These are phyloP conservation scores for Sialis lutaria DNA, from an alignment of 2,888 invertebrate genomes.

Conservation along the genomic window DNA sequence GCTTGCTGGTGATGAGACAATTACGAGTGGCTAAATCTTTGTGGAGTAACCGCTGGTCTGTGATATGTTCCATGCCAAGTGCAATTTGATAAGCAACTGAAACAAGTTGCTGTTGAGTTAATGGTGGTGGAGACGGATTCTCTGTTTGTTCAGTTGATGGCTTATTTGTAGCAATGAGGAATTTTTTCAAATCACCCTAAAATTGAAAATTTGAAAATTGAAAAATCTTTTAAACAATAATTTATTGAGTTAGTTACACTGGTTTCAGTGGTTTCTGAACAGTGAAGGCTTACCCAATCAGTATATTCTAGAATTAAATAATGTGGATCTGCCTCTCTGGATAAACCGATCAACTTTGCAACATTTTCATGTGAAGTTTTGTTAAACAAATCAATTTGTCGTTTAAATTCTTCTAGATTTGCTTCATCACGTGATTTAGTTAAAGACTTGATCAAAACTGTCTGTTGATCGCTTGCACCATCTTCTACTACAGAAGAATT, in stretches of 20 bases:
- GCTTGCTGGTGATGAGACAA: slow-evolving; percentile 67
- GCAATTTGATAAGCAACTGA: slow-evolving; percentile 61
- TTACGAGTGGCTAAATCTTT: slow-evolving; percentile 85
- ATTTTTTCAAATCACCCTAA: slow-evolving; percentile 85
- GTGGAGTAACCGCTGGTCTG: slow-evolving; percentile 64
- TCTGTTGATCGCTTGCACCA: slow-evolving; percentile 23
- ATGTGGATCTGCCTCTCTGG: slow-evolving; percentile 70
- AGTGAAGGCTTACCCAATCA: slow-evolving; percentile 57
- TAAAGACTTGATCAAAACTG: slow-evolving; percentile 60
- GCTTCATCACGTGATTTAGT: slow-evolving; percentile 62
- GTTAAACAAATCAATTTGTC: slow-evolving; percentile 74
- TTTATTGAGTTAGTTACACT: not conserved
- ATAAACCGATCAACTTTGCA: slow-evolving; percentile 61
- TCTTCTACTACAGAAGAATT: slow-evolving; percentile 15
- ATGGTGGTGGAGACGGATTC: slow-evolving; percentile 29
- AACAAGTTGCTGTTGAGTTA: slow-evolving; percentile 48
- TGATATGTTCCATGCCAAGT: slow-evolving; percentile 61
- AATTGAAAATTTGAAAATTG: slow-evolving; percentile 9
- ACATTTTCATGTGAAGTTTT: slow-evolving; percentile 72
- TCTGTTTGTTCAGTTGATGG: slow-evolving; percentile 11
- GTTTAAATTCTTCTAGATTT: slow-evolving; percentile 65
- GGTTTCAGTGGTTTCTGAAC: slow-evolving; percentile 5
- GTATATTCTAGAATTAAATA: slow-evolving; percentile 81
- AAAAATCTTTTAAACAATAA: not conserved
- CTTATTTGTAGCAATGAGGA: slow-evolving; percentile 49